These are phyloP conservation scores for Balaenoptera acutorostrata DNA, from an alignment of 2,113 vertebrate genomes.

Conservation along the genomic window DNA sequence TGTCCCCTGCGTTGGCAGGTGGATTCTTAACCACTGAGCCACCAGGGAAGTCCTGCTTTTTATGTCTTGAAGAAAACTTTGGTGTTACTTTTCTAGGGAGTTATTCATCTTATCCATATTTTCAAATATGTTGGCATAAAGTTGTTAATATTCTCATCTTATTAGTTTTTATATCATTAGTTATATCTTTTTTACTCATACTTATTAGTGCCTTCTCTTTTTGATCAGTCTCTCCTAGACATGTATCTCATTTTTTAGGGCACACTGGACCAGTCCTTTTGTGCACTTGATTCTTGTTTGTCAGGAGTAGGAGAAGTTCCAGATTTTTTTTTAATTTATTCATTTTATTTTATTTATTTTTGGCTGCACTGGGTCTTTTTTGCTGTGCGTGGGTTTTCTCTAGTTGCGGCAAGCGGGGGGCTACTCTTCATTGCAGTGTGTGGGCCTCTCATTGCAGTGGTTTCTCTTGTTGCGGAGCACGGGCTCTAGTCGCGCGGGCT, in stretches of 20 bases:
- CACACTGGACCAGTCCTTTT: not conserved
- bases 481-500: no score
- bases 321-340: not conserved
- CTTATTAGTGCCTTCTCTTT: not conserved
- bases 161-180: not conserved
- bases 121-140: not conserved
- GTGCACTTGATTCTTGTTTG: not conserved
- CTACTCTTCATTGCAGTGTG: no score
- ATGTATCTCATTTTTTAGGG: not conserved
- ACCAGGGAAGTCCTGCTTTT: not conserved
- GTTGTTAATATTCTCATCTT: not conserved
- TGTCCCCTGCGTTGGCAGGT: not conserved
- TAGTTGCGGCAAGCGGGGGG: no score
- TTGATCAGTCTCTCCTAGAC: not conserved
- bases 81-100: not conserved
- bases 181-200: not conserved
- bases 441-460: no score
- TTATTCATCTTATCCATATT: not conserved
- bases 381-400: no score
- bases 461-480: no score
- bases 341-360: no score
- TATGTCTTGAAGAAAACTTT: not conserved
- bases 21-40: not conserved
- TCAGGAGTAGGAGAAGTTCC: not conserved
- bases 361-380: no score